phyloP scores from a whole-genome alignment of 2,888 invertebrate genomes.

The Oscheius sp. region DNA sequence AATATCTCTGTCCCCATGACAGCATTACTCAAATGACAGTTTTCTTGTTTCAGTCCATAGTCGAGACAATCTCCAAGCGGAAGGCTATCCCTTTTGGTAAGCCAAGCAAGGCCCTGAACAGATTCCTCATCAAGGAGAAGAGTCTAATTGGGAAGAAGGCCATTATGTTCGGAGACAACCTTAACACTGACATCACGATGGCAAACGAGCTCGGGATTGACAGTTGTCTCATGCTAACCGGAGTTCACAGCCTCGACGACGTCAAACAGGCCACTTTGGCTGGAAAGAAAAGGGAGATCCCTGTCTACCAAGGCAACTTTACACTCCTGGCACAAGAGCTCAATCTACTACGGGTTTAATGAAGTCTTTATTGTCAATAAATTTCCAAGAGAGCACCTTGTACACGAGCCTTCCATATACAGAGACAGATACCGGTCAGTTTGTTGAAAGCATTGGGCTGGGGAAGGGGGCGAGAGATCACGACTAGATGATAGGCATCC shows the following conservation, averaged over 20 bases:
- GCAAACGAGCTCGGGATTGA: conserved; percentile 23
- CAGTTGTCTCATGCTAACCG: conserved; percentile 23
- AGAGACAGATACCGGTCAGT: not conserved
- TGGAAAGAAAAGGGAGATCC: not conserved
- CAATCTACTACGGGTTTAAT: not conserved
- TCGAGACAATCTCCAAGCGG: conserved; percentile 22
- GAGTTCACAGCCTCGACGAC: conserved; percentile 12
- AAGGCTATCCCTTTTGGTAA: conserved; percentile 17
- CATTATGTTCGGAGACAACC: conserved; percentile 33
- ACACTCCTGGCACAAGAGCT: conserved; percentile 13
- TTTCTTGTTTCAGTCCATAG: conserved; percentile 8
- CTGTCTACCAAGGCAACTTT: conserved; percentile 7
- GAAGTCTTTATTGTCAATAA: not conserved
- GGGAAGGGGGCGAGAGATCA: conserved; percentile 1
- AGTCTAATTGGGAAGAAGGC: conserved; percentile 5
- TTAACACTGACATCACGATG: conserved; percentile 21
- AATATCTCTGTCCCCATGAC: not conserved
- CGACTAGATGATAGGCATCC: conserved; percentile 32
- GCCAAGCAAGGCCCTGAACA: conserved; percentile 7
- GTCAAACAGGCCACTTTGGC: not conserved
- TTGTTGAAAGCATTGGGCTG: not conserved
- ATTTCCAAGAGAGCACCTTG: conserved; percentile 3
- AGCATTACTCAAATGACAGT: not conserved
- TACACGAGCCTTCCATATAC: not conserved
- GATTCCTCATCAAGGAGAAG: not conserved